phyloP scores from a whole-genome alignment of 2,888 invertebrate genomes.

The Linhomoeus sp. region DNA sequence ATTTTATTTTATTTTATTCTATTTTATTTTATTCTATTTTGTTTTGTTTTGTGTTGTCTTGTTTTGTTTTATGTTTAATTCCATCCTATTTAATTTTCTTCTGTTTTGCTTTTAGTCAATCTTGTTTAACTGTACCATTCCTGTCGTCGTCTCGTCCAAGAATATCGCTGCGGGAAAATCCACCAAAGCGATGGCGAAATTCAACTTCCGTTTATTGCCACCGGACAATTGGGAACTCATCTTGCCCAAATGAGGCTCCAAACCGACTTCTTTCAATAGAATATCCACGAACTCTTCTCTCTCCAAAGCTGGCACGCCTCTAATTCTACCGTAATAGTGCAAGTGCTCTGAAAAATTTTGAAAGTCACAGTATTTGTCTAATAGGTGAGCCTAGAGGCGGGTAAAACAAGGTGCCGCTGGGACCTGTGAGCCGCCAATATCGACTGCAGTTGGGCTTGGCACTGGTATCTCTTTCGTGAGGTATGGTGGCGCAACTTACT shows the following conservation, averaged over 20 bases:
- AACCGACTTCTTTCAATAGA: not conserved
- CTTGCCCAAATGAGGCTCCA: not conserved
- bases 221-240: constrained; percentile 42
- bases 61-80: no score
- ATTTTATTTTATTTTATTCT: no score
- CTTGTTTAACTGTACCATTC: constrained; percentile 1
- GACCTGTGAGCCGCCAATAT: no score
- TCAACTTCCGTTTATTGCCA: constrained; percentile 60
- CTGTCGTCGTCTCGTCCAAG: constrained; percentile 43
- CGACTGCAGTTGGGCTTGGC: no score
- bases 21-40: no score
- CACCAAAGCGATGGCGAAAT: constrained; percentile 59
- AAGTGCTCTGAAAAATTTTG: constrained; percentile 62
- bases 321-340: constrained; percentile 56
- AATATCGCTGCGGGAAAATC: constrained; percentile 63
- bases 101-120: not conserved
- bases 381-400: no score
- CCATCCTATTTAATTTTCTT: no score
- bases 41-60: no score
- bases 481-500: no score
- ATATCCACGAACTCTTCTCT: not conserved
- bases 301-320: constrained; percentile 32
- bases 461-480: no score
- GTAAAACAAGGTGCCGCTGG: no score
- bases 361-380: no score